Percentiles rank a stretch among this genome's conserved stretches.
Evolutionary conservation across 2,113 vertebrate species (phyloP).

Genomic region (Baryphthengus martii): DNA sequence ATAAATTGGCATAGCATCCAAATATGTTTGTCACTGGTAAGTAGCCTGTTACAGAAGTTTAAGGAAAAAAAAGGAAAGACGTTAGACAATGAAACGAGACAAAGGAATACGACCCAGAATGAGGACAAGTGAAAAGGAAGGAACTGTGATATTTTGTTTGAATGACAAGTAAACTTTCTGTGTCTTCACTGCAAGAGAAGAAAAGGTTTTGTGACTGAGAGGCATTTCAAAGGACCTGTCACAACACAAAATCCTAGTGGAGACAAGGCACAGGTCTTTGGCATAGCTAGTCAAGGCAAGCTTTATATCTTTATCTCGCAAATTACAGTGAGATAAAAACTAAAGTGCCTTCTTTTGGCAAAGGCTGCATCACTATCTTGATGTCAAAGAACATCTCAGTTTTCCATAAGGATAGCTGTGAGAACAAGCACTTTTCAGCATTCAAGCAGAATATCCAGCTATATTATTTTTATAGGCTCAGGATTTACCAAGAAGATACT

Average conservation of each 20-base stretch:
- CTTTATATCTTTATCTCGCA: neutral
- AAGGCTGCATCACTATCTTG: neutral
- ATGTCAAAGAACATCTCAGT: neutral
- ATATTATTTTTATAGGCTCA: neutral
- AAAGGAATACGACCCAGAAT: neutral
- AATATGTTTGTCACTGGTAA: neutral
- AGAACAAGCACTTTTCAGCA: neutral
- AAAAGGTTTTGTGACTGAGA: neutral
- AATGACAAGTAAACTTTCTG: neutral
- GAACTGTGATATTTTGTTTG: neutral
- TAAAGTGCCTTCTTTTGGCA: neutral
- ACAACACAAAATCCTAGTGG: neutral
- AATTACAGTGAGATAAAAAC: neutral
- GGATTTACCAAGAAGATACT: neutral
- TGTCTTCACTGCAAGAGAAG: neutral
- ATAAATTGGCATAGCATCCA: neutral
- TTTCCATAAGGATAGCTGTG: neutral
- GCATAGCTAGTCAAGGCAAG: neutral
- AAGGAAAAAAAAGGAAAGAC: neutral
- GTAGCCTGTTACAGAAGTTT: neutral
- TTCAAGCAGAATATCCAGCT: neutral
- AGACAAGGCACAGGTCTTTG: neutral
- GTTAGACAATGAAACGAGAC: neutral
- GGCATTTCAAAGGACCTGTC: neutral
- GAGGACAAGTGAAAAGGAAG: neutral